phyloP scores from a whole-genome alignment of 2,888 invertebrate genomes.

The Acanthococcus lagerstroemiae region DNA sequence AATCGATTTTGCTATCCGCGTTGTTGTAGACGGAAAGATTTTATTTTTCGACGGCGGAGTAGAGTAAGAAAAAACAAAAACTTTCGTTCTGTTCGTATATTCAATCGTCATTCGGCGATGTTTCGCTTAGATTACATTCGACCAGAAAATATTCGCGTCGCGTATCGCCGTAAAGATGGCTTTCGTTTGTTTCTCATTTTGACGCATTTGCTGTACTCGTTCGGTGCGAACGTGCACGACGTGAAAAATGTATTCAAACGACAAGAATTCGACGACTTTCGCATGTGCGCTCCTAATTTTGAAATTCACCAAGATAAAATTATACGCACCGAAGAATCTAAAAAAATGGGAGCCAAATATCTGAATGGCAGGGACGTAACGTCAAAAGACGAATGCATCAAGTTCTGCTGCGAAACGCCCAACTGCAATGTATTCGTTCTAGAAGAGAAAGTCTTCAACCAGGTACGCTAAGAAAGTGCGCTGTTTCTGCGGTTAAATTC shows the following conservation, averaged over 20 bases:
- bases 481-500: too few relatives aligned
- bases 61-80: too few relatives aligned
- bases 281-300: slow-evolving; percentile 51
- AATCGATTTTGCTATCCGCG: too few relatives aligned
- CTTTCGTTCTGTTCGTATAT: too few relatives aligned
- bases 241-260: slow-evolving; percentile 1
- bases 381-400: slow-evolving; percentile 68
- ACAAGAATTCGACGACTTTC: slow-evolving; percentile 21
- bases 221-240: background rate
- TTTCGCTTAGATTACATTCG: too few relatives aligned
- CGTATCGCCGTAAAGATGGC: too few relatives aligned
- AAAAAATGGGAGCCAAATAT: slow-evolving; percentile 78
- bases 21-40: too few relatives aligned
- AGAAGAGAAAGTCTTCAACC: slow-evolving; percentile 65
- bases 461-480: background rate
- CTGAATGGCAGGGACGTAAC: slow-evolving; percentile 74
- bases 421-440: slow-evolving; percentile 84
- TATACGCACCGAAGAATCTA: slow-evolving; percentile 80
- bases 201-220: too few relatives aligned
- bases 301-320: slow-evolving; percentile 81
- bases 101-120: too few relatives aligned
- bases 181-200: background rate
- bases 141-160: too few relatives aligned
- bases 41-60: too few relatives aligned
- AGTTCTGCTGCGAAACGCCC: slow-evolving; percentile 76